Base-by-base conservation (phyloP, 2,113 vertebrate genomes). In the Brienomyrus longianalis region DNA sequence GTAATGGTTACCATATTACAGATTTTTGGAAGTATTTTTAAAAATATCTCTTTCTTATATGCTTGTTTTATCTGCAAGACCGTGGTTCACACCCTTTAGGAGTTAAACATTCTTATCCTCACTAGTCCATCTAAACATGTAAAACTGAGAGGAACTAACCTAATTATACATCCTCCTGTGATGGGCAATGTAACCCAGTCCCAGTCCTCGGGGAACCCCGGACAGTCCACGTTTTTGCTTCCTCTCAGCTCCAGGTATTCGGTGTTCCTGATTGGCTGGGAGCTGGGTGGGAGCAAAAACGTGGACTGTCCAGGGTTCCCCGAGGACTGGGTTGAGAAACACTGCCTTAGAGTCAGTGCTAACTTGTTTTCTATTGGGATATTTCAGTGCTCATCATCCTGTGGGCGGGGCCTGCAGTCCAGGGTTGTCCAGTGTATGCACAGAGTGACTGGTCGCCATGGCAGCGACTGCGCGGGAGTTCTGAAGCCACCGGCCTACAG, bases 361-460 rank as follows among this genome's bases (percentile, higher is more conserved):
- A 21, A 27, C 21, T 5, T 62, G 39, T 15, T 9, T 74, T 4
- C 39, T 1, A 47, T 89, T 89, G 39, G 0, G 15, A 88, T 92
- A 88, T 89, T 83, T 1, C 95, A 99, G 98, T 99, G 98, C 92
- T 99, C 98, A 0, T 97, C 98, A 0, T 98, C 98, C 15, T 99
- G 98, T 11, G 98, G 98, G 52, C 98, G 96, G 90, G 98, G 98
- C 10, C 96, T 99, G 59, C 98, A 99, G 95, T 99, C 98, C 1
- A 95, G 98, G 0, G 98, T 99, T 93, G 98, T 99, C 47, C 98
- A 99, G 91, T 99, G 98, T 89, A 99, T 99, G 98, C 98, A 99
- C 95, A 97, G 95, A 89, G 96, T 98, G 86, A 99, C 97, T 0
- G 98, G 98, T 87, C 98, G 98, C 84, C 98, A 99, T 0, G 98